Conservation (phyloP, 2,888 invertebrate genomes). For the Tinea trinotella region DNA sequence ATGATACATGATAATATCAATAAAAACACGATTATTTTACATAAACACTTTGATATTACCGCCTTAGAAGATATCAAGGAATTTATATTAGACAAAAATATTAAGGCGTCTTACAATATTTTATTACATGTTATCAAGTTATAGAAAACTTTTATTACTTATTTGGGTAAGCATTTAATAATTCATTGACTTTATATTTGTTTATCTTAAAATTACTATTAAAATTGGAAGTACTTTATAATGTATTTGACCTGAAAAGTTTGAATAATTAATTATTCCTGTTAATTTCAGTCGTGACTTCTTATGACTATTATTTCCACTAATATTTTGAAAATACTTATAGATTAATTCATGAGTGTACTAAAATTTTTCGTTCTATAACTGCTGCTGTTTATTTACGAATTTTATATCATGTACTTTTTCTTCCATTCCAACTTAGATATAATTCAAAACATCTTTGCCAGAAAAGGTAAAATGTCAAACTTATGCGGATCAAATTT, state of each 20-base stretch:
- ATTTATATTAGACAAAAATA: background rate
- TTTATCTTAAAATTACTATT: background rate
- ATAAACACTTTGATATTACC: background rate
- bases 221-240: background rate
- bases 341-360: no score
- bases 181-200: background rate
- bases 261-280: background rate
- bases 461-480: no score
- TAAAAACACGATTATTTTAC: background rate
- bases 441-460: no score
- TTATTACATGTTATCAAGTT: background rate
- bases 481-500: no score
- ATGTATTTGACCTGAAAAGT: background rate
- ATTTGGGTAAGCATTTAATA: background rate
- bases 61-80: background rate
- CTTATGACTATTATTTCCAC: no score
- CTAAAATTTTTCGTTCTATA: no score
- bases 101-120: background rate
- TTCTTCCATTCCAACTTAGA: no score
- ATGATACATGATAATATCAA: background rate
- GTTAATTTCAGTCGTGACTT: slow-evolving; percentile 14
- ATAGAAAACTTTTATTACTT: background rate
- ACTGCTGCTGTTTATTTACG: no score
- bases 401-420: no score
- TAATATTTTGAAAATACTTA: no score